Evolutionary conservation across 2,113 vertebrate genomes (phyloP).

Genomic region (Theropithecus gelada): DNA sequence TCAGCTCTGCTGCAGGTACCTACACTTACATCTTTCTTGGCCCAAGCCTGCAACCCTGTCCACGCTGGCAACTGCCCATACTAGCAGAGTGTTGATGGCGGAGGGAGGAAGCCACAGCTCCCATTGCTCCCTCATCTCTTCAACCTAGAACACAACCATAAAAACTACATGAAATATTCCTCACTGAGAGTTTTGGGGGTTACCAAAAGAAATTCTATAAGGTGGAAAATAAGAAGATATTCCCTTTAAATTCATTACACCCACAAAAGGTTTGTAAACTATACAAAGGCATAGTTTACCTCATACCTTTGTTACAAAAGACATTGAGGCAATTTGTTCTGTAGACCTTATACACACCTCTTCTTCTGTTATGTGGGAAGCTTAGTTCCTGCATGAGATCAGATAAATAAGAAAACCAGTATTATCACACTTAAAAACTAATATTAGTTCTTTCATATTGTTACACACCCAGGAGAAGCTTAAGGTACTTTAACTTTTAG

Average conservation of each 20-base stretch:
- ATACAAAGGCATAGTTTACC: background rate
- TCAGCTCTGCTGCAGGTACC: background rate
- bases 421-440: background rate
- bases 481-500: background rate
- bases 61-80: background rate
- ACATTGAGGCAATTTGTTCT: background rate
- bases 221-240: background rate
- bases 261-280: background rate
- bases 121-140: rapidly evolving
- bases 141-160: background rate
- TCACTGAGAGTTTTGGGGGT: background rate
- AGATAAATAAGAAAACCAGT: background rate
- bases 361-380: background rate
- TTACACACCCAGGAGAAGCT: background rate
- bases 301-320: background rate
- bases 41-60: background rate
- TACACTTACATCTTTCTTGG: background rate
- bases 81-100: background rate
- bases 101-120: background rate
- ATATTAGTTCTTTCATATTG: background rate
- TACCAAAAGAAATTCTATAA: background rate
- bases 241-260: background rate
- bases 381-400: background rate
- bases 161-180: background rate
- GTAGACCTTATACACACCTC: background rate